Evolutionary conservation across 2,113 vertebrate species (phyloP).

Genomic region (Cynocephalus volans): DNA sequence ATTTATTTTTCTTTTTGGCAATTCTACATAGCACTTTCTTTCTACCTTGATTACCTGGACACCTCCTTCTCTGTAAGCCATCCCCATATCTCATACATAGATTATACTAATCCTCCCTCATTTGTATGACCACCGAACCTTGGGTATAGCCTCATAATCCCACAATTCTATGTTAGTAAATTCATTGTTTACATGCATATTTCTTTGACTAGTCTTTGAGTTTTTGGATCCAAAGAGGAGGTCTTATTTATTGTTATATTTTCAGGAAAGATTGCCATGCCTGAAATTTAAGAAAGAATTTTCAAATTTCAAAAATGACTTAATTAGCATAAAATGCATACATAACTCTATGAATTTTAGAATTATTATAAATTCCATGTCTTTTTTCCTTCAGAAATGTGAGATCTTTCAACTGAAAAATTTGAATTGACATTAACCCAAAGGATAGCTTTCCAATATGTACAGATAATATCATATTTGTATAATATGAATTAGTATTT

Average conservation of each 20-base stretch:
- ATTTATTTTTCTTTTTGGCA: background rate
- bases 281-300: background rate
- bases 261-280: background rate
- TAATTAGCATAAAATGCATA: background rate
- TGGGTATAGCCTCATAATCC: background rate
- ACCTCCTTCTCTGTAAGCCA: background rate
- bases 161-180: background rate
- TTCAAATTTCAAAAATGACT: background rate
- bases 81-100: background rate
- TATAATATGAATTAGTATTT: background rate
- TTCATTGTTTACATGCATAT: background rate
- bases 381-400: background rate
- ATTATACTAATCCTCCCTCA: background rate
- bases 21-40: background rate
- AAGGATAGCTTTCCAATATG: background rate
- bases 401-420: background rate
- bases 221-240: background rate
- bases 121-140: background rate
- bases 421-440: background rate
- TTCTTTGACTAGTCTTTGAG: background rate
- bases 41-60: background rate
- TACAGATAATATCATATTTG: background rate
- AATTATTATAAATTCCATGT: background rate
- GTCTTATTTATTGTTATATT: background rate
- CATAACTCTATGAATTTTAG: conserved; percentile 16